Conservation (phyloP, 2,888 invertebrate genomes). For the Dilophus febrilis region DNA sequence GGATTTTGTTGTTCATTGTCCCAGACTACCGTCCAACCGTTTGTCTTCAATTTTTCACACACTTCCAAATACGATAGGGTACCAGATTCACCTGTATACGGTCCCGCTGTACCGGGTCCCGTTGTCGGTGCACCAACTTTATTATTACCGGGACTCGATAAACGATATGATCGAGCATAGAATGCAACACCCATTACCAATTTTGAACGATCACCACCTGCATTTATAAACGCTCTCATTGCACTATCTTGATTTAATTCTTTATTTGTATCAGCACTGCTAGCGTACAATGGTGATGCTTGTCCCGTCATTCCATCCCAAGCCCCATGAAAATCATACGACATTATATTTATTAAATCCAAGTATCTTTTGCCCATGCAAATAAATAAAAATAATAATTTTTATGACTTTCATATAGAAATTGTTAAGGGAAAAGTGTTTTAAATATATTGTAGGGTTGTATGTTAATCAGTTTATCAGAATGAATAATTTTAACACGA, state of each 20-base stretch:
- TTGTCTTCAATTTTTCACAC: constrained; percentile 19
- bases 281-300: constrained; percentile 32
- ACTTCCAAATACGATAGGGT: constrained; percentile 38
- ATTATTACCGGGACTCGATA: constrained; percentile 23
- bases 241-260: constrained; percentile 28
- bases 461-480: too few relatives aligned
- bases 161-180: constrained; percentile 28
- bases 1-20: constrained; percentile 22
- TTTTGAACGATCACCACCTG: constrained; percentile 24
- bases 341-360: constrained; percentile 38
- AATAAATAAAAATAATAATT: not conserved
- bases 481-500: too few relatives aligned
- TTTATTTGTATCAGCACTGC: constrained; percentile 13
- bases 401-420: too few relatives aligned
- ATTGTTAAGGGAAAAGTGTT: too few relatives aligned
- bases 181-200: constrained; percentile 27
- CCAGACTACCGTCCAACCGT: constrained; percentile 20
- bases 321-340: constrained; percentile 38
- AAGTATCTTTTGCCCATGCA: constrained; percentile 26
- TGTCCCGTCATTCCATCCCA: constrained; percentile 33
- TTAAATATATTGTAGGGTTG: too few relatives aligned
- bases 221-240: constrained; percentile 24
- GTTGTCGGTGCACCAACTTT: constrained; percentile 30
- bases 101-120: constrained; percentile 31
- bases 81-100: constrained; percentile 32